These are phyloP conservation scores for Psettodes erumei DNA, from an alignment of 2,113 vertebrate species.

Conservation along the genomic window DNA sequence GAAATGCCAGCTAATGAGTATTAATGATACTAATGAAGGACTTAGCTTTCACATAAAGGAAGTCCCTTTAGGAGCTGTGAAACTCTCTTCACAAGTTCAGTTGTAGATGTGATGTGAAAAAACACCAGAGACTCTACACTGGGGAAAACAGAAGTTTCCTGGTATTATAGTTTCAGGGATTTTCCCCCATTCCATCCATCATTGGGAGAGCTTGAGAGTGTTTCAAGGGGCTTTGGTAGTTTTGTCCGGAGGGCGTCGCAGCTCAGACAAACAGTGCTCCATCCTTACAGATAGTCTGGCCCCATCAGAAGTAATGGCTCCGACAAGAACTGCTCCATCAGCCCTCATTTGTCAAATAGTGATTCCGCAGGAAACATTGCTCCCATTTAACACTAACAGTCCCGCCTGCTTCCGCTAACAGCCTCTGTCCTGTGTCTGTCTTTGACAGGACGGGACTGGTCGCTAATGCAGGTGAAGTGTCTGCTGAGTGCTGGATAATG, in stretches of 20 bases:
- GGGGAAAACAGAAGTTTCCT: not conserved
- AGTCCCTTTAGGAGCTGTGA: conserved; percentile 3
- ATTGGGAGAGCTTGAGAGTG: conserved; percentile 42
- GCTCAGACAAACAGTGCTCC: conserved; percentile 51
- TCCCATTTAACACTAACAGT: conserved; percentile 70
- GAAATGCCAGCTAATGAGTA: conserved; percentile 51
- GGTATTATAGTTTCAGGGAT: conserved; percentile 17
- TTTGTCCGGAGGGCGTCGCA: conserved; percentile 23
- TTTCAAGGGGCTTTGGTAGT: conserved; percentile 37
- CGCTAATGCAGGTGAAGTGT: conserved; percentile 62
- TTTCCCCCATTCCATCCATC: conserved; percentile 40
- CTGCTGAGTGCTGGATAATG: conserved; percentile 64
- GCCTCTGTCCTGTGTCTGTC: conserved; percentile 51
- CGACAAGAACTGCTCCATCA: conserved; percentile 61
- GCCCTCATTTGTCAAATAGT: conserved; percentile 55
- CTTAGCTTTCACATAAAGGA: conserved; percentile 36
- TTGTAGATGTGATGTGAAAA: conserved; percentile 9
- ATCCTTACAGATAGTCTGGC: conserved; percentile 51
- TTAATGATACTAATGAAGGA: conserved; percentile 46
- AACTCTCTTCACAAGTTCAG: conserved; percentile 7
- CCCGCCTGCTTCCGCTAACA: conserved; percentile 52
- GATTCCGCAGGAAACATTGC: conserved; percentile 62
- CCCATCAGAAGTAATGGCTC: conserved; percentile 65
- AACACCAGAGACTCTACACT: not conserved
- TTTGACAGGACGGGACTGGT: conserved; percentile 43